phyloP scores from a whole-genome alignment of 64 coral and sea anemone genomes.

The Pachyseris speciosa region DNA sequence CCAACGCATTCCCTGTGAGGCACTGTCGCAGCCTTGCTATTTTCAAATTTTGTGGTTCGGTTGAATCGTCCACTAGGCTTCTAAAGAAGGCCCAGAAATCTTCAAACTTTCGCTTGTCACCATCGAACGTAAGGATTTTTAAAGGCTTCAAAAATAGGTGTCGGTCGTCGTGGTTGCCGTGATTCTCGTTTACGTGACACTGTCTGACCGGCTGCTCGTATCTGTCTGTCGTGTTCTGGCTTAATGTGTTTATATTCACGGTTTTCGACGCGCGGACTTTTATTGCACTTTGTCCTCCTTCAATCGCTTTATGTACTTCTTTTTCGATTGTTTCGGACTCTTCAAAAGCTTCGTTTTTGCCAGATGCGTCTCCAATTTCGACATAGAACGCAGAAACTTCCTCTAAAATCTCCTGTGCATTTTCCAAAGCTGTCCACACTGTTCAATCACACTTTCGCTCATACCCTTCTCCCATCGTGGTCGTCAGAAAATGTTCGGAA shows the following conservation, averaged over 20 bases:
- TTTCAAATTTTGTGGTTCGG: conserved; percentile 36
- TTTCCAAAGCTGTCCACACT: too few species aligned
- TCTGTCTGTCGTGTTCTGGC: background rate
- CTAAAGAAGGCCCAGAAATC: background rate
- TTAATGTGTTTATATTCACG: too few species aligned
- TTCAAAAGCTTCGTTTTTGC: too few species aligned
- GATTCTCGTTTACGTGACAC: too few species aligned
- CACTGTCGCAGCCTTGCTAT: conserved; percentile 35
- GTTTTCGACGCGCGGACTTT: background rate
- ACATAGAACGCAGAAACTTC: too few species aligned
- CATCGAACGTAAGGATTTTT: conserved; percentile 40
- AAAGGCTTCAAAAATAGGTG: background rate
- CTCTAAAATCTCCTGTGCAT: too few species aligned
- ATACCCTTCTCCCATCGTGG: too few species aligned
- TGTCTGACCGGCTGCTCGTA: too few species aligned
- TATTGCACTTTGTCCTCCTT: conserved; percentile 39
- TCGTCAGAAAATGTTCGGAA: too few species aligned
- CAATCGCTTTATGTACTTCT: conserved; percentile 40
- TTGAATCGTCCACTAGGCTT: conserved; percentile 23
- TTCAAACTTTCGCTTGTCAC: conserved; percentile 61
- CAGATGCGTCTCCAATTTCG: too few species aligned
- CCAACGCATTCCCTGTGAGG: conserved; percentile 2
- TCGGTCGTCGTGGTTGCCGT: background rate
- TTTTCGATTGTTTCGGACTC: too few species aligned
- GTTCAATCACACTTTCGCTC: too few species aligned